Conservation (phyloP, 2,888 invertebrate genomes). For the Lumbricus terrestris region DNA sequence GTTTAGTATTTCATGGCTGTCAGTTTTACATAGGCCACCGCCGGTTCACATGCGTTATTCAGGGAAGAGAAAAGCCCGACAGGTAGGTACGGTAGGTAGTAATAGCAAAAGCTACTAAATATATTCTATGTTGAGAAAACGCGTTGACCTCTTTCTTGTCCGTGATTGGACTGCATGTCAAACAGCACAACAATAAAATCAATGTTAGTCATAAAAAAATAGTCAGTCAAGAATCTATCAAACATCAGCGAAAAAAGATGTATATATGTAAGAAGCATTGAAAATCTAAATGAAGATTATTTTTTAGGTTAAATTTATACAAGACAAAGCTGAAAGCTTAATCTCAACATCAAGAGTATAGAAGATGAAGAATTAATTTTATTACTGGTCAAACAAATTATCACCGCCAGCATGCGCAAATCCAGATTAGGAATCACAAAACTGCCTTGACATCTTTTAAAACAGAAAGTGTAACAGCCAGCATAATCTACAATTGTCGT, state of each 20-base stretch:
- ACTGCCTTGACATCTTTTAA: neutral
- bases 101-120: conserved; percentile 8
- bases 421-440: neutral
- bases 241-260: neutral
- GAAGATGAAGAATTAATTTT: neutral
- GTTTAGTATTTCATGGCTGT: conserved; percentile 16
- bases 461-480: neutral
- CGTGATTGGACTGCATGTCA: neutral
- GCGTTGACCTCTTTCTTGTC: conserved; percentile 10
- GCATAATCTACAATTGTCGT: neutral
- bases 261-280: neutral
- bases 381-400: neutral
- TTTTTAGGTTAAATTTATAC: no score
- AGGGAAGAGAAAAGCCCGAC: neutral
- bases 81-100: neutral
- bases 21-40: neutral
- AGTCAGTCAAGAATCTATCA: neutral
- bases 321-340: neutral
- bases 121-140: neutral
- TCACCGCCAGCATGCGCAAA: neutral
- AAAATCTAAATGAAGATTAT: neutral
- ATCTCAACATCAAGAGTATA: neutral
- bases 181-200: neutral
- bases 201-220: neutral
- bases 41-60: neutral